Evolutionary conservation across 1,140 invertebrate genomes (phyloP).

Genomic region (Schlechtendalia chinensis): DNA sequence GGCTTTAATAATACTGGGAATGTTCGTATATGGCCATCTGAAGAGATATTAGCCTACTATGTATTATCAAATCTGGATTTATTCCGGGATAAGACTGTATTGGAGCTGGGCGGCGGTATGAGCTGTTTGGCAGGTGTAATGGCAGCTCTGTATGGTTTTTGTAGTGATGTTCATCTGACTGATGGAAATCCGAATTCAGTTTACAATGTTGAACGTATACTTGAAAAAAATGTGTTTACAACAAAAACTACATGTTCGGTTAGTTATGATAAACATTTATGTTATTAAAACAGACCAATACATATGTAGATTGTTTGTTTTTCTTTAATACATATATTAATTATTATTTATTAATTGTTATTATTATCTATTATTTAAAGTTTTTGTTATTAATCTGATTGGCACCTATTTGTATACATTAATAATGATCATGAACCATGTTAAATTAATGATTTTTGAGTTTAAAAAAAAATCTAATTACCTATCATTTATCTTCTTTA

Average conservation of each 20-base stretch:
- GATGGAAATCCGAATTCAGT: slow-evolving; percentile 78
- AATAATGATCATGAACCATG: background rate
- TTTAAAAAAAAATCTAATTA: slow-evolving; percentile 1
- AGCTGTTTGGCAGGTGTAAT: slow-evolving; percentile 77
- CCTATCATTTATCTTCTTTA: slow-evolving; percentile 10
- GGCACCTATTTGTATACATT: background rate
- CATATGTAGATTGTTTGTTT: slow-evolving; percentile 4
- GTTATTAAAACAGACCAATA: slow-evolving; percentile 14
- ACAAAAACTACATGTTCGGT: slow-evolving; percentile 56
- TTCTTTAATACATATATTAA: slow-evolving; percentile 14
- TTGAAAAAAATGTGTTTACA: slow-evolving; percentile 64
- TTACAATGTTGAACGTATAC: slow-evolving; percentile 69
- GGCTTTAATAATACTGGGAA: slow-evolving; percentile 92
- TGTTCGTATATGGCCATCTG: slow-evolving; percentile 86
- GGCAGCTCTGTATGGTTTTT: slow-evolving; percentile 67
- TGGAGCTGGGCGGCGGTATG: slow-evolving; percentile 84
- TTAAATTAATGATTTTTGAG: background rate
- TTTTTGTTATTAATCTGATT: slow-evolving; percentile 18
- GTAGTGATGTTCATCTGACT: slow-evolving; percentile 66
- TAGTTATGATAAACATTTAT: slow-evolving; percentile 40
- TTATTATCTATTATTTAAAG: slow-evolving; percentile 4
- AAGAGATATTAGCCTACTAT: slow-evolving; percentile 78
- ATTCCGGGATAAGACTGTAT: slow-evolving; percentile 67
- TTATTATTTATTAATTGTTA: background rate
- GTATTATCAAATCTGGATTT: slow-evolving; percentile 66